Percentiles rank a stretch among this genome's conserved stretches.
phyloP scores from a whole-genome alignment of 2,888 invertebrate genomes.

The Germaria angustata region DNA sequence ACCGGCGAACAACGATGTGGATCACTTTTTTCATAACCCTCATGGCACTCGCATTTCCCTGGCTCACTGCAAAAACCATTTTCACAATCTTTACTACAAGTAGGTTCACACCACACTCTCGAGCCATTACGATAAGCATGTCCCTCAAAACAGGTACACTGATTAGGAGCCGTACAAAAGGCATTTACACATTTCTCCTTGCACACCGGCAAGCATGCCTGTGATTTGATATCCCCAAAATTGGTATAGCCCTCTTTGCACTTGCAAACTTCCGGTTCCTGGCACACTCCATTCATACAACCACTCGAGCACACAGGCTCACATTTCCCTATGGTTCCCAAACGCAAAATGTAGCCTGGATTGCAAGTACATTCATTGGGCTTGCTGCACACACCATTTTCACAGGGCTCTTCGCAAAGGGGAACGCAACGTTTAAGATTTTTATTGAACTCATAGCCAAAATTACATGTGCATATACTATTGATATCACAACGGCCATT shows the following conservation, averaged over 20 bases:
- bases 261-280: slow-evolving; percentile 81
- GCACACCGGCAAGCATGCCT: slow-evolving; percentile 81
- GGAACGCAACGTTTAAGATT: slow-evolving; percentile 72
- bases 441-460: slow-evolving; percentile 78
- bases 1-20: slow-evolving; percentile 74
- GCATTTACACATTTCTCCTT: slow-evolving; percentile 81
- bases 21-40: slow-evolving; percentile 72
- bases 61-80: slow-evolving; percentile 79
- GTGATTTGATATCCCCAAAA: slow-evolving; percentile 66
- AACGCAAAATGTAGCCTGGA: slow-evolving; percentile 73
- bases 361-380: slow-evolving; percentile 81
- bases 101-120: slow-evolving; percentile 75
- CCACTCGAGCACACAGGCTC: slow-evolving; percentile 75
- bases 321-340: slow-evolving; percentile 71
- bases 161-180: slow-evolving; percentile 79
- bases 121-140: slow-evolving; percentile 74
- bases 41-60: slow-evolving; percentile 75
- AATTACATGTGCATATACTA: slow-evolving; percentile 82
- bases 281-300: slow-evolving; percentile 74
- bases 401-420: slow-evolving; percentile 73
- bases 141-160: slow-evolving; percentile 76
- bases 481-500: slow-evolving; percentile 82
- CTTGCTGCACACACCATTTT: slow-evolving; percentile 77
- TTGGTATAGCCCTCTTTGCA: slow-evolving; percentile 74
- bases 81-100: slow-evolving; percentile 75